Evolutionary conservation across 2,113 vertebrate genomes (phyloP), one percentile per base, ranked within the genome.

Genomic region (Chlorodrepanis virens): DNA sequence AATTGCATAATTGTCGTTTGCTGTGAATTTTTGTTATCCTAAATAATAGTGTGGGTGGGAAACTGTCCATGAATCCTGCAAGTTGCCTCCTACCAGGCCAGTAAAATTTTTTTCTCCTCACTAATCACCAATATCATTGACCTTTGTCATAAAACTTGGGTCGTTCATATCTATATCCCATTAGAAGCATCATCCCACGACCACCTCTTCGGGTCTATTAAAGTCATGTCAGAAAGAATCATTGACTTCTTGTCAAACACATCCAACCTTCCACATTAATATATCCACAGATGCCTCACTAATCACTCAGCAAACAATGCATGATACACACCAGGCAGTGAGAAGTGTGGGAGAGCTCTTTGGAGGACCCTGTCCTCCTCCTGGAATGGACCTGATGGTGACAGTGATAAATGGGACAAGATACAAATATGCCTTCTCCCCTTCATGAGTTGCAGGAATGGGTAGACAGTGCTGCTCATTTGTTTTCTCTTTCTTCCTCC

Each of bases 161-260:
- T 97, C 77, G 0, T 94, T 97, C 95, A 93, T 96, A 97, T 97
- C 95, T 98, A 90, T 97, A 97, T 94, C 87, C 88, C 76, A 96
- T 97, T 97, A 97, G 88, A 97, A 87, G 74, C 90, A 98, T 94
- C 97, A 97, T 97, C 97, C 96, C 96, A 97, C 83, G 54, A 97
- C 96, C 95, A 97, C 94, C 93, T 97, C 87, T 97, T 97, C 22
- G 31, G 70, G 95, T 97, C 96, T 96, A 97, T 98, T 98, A 97
- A 98, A 97, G 95, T 98, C 74, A 47, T 90, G 95, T 97, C 97
- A 98, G 96, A 97, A 98, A 97, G 95, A 98, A 97, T 97, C 96
- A 98, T 96, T 97, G 96, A 98, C 97, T 97, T 98, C 95, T 97
- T 98, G 97, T 97, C 97, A 98, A 97, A 97, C 79, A 96, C 60